Evolutionary conservation across 1,140 invertebrate genomes (phyloP).

Genomic region (Drosophila rufa): DNA sequence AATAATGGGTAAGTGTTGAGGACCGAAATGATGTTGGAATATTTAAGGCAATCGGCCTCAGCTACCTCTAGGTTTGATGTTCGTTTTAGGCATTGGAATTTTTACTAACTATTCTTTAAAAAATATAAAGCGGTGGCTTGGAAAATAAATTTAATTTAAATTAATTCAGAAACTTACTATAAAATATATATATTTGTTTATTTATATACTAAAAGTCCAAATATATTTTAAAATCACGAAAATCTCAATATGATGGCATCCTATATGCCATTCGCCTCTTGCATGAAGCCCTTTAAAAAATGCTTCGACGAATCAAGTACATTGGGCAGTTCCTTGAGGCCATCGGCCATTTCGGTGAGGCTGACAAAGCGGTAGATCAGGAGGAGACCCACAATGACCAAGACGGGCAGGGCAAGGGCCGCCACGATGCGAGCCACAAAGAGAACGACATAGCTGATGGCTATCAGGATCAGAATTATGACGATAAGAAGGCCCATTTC

Average conservation of each 20-base stretch:
- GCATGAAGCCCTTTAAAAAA: not conserved
- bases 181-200: not conserved
- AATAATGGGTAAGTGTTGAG: constrained; percentile 11
- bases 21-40: constrained; percentile 6
- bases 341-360: constrained; percentile 1
- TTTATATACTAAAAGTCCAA: not conserved
- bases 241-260: no score
- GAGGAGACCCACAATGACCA: constrained; percentile 16
- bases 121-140: no score
- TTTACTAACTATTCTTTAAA: no score
- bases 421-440: constrained; percentile 22
- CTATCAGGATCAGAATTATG: constrained; percentile 8
- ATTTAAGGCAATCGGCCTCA: not conserved
- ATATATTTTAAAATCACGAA: not conserved
- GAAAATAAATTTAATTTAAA: no score
- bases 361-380: constrained; percentile 17
- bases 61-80: not conserved
- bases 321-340: constrained; percentile 4
- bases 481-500: constrained; percentile 31
- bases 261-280: not conserved
- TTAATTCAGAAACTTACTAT: not conserved
- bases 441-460: constrained; percentile 16
- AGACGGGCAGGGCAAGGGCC: constrained; percentile 23
- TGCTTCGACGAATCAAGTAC: not conserved
- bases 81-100: no score